Evolutionary conservation across 2,888 invertebrate species (phyloP), one percentile per base, ranked within the genome.

Genomic region (Sinelater perroti): DNA sequence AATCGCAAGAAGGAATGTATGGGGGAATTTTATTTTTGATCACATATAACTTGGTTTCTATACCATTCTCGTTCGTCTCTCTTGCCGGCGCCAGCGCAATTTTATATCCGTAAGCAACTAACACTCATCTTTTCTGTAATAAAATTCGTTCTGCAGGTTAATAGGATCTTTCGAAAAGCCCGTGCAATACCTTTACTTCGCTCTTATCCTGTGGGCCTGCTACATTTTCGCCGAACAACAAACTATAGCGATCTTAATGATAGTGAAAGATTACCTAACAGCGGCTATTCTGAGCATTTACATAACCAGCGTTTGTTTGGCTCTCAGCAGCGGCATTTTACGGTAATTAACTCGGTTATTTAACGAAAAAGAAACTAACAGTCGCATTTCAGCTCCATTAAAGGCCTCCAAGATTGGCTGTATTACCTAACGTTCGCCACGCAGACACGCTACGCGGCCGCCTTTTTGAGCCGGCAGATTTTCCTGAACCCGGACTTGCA

Each of bases 1-100:
- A 96, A 72, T 87, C 90, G 0, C 88, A 94, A 47, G 94, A 95
- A 76, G 94, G 94, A 0, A 79, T 93, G 0, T 96, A 96, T 75
- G 89, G 91, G 2, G 95, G 95, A 0, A 89, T 92, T 0, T 85
- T 93, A 62, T 85, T 95, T 68, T 80, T 95, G 0, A 80, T 93
- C 0, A 88, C 93, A 0, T 93, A 93, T 78, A 89, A 91, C 62
- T 77, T 93, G 1, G 85, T 91, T 8, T 90, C 91, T 0, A 78
- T 95, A 54, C 94, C 95, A 0, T 88, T 94, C 72, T 92, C 93
- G 1, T 83, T 93, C 18, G 77, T 93, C 31, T 89, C 90, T 1
- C 84, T 89, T 0, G 81, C 88, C 21, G 85, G 85, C 6, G 89
- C 90, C 0, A 83, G 87, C 35, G 89, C 89, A 46, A 87, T 91